Conservation (phyloP, 37 sponge, comb jelly and placozoan genomes). For the Bolinopsis microptera region DNA sequence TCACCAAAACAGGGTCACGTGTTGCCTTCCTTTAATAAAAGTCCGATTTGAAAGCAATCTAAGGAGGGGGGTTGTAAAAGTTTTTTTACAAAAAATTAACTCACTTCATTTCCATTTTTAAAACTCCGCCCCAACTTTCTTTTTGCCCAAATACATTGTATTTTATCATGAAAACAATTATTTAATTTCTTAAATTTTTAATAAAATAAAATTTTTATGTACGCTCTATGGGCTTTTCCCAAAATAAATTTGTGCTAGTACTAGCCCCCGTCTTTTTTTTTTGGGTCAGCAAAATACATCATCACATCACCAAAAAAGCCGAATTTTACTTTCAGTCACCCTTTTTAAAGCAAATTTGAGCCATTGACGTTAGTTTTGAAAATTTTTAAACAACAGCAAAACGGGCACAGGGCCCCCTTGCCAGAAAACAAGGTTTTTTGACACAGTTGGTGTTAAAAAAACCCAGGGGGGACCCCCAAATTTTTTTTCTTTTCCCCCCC, state of each 20-base stretch:
- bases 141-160: too few relatives aligned
- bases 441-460: background rate
- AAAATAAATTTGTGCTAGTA: background rate
- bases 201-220: too few relatives aligned
- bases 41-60: slow-evolving; percentile 16
- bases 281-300: background rate
- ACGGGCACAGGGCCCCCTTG: background rate
- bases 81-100: too few relatives aligned
- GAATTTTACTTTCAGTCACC: slow-evolving; percentile 34
- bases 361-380: background rate
- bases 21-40: background rate
- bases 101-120: too few relatives aligned
- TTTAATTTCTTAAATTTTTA: too few relatives aligned
- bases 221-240: too few relatives aligned
- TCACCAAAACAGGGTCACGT: background rate
- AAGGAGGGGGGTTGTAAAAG: too few relatives aligned
- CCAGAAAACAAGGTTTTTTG: slow-evolving; percentile 24
- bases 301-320: background rate
- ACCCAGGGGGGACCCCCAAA: background rate
- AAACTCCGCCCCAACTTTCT: too few relatives aligned
- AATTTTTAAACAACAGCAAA: background rate
- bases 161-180: too few relatives aligned
- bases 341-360: background rate
- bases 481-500: too few relatives aligned
- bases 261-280: slow-evolving; percentile 25